A percentile compares a stretch with the other conserved stretches of the same genome.
Conservation (phyloP, 1,140 invertebrate genomes). For the Mactra quadrangularis region DNA sequence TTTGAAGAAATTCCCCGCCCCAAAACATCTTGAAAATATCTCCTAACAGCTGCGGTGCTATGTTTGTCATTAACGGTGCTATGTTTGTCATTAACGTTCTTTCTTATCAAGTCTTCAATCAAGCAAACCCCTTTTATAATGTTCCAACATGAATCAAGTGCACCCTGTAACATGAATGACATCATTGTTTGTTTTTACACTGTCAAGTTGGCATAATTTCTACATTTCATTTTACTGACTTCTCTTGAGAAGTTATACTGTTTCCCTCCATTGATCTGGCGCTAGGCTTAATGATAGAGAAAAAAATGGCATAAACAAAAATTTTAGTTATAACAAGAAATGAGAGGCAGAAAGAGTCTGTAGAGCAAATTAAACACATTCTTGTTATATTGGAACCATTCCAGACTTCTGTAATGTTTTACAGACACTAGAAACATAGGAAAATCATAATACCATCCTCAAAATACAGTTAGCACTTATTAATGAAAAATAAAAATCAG, state of each 20-base stretch:
- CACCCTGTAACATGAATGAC: slow-evolving; percentile 11
- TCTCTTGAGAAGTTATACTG: too few relatives aligned
- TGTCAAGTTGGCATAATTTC: too few relatives aligned
- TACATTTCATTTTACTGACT: too few relatives aligned
- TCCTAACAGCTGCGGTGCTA: slow-evolving; percentile 12
- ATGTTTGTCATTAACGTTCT: slow-evolving; percentile 19
- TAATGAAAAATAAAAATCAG: too few relatives aligned
- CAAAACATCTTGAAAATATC: neutral
- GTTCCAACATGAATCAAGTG: slow-evolving; percentile 41
- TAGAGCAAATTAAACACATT: neutral
- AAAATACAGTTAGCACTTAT: too few relatives aligned
- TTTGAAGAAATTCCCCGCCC: too few relatives aligned
- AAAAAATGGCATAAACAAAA: too few relatives aligned
- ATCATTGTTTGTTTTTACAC: slow-evolving; percentile 19
- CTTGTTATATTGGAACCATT: neutral
- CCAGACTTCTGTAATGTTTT: slow-evolving; percentile 10
- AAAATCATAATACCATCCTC: too few relatives aligned
- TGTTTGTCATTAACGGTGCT: slow-evolving; percentile 26
- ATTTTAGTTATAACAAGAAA: too few relatives aligned
- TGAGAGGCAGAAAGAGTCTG: too few relatives aligned
- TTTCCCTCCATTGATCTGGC: too few relatives aligned
- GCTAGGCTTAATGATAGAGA: too few relatives aligned
- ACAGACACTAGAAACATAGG: slow-evolving; percentile 5
- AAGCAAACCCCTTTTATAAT: neutral
- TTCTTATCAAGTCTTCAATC: slow-evolving; percentile 39